Percentiles rank a stretch among this genome's conserved stretches.
Evolutionary conservation across 2,888 invertebrate species (phyloP).

Genomic region (Labia minor): DNA sequence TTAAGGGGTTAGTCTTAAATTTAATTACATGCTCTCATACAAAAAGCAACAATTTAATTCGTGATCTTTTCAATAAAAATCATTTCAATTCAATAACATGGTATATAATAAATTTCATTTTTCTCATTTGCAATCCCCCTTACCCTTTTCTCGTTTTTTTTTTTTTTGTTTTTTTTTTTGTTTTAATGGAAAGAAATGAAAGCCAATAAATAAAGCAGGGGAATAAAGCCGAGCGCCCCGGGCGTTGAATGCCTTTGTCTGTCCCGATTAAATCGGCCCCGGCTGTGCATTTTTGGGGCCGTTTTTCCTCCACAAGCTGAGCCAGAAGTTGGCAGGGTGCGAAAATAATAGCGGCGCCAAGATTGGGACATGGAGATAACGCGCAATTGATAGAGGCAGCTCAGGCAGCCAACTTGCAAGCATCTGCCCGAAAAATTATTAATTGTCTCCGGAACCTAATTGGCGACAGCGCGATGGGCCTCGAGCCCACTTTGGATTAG

Average conservation of each 20-base stretch:
- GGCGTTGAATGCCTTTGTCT: not conserved
- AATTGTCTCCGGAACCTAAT: not conserved
- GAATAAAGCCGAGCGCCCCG: not conserved
- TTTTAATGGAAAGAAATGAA: not conserved
- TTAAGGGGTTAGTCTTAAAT: too few relatives aligned
- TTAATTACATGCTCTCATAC: too few relatives aligned
- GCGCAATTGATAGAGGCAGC: not conserved
- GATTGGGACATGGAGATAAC: not conserved
- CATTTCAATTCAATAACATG: too few relatives aligned
- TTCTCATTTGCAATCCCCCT: not conserved
- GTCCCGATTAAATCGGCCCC: slow-evolving; percentile 1
- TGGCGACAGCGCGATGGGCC: too few relatives aligned
- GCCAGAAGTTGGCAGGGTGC: not conserved
- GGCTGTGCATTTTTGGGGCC: not conserved
- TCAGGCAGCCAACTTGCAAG: not conserved
- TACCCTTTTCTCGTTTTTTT: not conserved
- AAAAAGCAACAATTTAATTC: too few relatives aligned
- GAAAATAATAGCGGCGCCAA: not conserved
- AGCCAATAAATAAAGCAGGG: not conserved
- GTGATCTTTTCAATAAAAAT: too few relatives aligned
- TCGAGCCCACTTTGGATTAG: too few relatives aligned
- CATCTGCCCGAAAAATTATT: not conserved
- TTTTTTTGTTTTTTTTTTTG: not conserved
- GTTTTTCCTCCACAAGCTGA: not conserved
- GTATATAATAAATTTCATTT: too few relatives aligned